Conservation (phyloP, 2,888 invertebrate genomes). For the Lampropteryx suffumata region DNA sequence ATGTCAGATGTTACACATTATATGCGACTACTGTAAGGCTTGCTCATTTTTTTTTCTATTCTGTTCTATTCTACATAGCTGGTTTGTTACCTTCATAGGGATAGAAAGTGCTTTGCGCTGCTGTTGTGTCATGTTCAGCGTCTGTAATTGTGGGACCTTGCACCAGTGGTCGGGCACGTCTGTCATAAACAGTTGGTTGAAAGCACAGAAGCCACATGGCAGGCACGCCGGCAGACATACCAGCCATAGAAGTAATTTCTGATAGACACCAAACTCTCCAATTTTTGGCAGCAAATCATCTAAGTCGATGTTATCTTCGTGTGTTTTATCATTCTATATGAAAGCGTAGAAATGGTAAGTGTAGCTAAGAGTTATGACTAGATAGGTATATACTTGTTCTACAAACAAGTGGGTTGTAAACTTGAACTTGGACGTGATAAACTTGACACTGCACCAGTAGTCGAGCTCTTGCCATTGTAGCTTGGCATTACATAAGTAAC, state of each 20-base stretch:
- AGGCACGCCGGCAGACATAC: slow-evolving; percentile 95
- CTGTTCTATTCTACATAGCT: too few relatives aligned
- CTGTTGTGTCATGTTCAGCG: slow-evolving; percentile 76
- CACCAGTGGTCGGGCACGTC: slow-evolving; percentile 95
- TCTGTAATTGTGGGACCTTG: slow-evolving; percentile 85
- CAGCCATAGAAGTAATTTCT: slow-evolving; percentile 92
- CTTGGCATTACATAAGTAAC: background rate
- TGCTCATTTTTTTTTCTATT: too few relatives aligned
- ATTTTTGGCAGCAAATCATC: slow-evolving; percentile 93
- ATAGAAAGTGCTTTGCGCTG: slow-evolving; percentile 86
- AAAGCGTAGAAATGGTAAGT: background rate
- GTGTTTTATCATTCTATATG: slow-evolving; percentile 23
- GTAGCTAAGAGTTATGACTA: background rate
- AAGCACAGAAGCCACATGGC: slow-evolving; percentile 95
- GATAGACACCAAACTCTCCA: slow-evolving; percentile 95
- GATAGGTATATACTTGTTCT: background rate
- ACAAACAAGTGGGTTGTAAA: slow-evolving; percentile 8
- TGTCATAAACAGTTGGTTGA: slow-evolving; percentile 96
- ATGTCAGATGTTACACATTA: too few relatives aligned
- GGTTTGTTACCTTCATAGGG: slow-evolving; percentile 77
- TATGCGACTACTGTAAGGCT: too few relatives aligned
- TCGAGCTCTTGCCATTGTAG: background rate
- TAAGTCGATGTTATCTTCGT: slow-evolving; percentile 85
- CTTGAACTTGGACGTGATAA: slow-evolving; percentile 23
- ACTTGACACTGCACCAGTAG: slow-evolving; percentile 19